Evolutionary conservation across 2,113 vertebrate genomes (phyloP), one percentile per base, ranked within the genome.

Genomic region (Hippocampus barbouri): DNA sequence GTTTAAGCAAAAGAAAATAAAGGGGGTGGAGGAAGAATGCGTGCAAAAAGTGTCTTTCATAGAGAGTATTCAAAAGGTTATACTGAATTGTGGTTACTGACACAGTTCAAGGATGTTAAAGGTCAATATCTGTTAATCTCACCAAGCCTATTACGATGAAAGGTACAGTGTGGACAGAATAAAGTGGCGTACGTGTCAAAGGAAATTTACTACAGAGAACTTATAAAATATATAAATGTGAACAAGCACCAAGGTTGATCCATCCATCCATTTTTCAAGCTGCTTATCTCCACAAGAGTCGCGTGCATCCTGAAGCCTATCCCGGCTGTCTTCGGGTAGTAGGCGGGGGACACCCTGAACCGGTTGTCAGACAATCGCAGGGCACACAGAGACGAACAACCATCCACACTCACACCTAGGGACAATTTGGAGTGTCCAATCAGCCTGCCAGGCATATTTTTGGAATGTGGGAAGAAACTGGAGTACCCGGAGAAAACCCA

Each of bases 41-140:
- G 15, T 60, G 25, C 12, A 30, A 54, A 30, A 6, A 67, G 43
- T 3, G 7, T 64, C 61, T 49, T 53, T 30, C 30, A 40, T 56
- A 72, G 64, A 41, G 3, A 38, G 34, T 23, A 43, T 49, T 34
- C 1, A 70, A 80, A 68, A 64, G 71, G 47, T 18, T 49, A 49
- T 18, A 49, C 1, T 16, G 4, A 49, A 68, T 68, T n/a, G n/a
- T n/a, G n/a, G n/a, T n/a, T n/a, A 72, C 40, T 61, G 47, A 68
- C 64, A 63, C 27, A 21, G 34, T 8, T 73, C 54, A 66, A 69
- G 60, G 47, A 20, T 61, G 38, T 20, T 27, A 72, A 74, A 77
- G 72, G 72, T 77, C 25, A 64, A 21, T 16, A 30, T 74, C 59
- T 74, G 54, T 47, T 23, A 43, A 65, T 73, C 30, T 41, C 56